Evolutionary conservation across 2,888 invertebrate species (phyloP), one percentile per base, ranked within the genome.

Genomic region (Autographa pulchrina): DNA sequence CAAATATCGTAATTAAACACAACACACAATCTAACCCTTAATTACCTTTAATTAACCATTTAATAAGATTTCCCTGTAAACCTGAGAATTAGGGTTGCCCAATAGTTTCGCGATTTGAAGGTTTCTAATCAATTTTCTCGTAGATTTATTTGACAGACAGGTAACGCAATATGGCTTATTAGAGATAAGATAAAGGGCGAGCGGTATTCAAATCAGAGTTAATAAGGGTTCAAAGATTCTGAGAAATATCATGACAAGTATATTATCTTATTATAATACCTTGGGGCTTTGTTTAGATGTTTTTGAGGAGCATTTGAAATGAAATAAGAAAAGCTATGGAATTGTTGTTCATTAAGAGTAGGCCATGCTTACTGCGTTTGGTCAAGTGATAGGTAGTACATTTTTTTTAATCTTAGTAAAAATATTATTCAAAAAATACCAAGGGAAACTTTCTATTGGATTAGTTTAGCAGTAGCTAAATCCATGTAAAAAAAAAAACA

Each of bases 71-170:
- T 65, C 58, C 70, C 62, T 74, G 52, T 65, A 2, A 68, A 65
- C 43, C 66, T 68, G 62, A 35, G 69, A 72, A 80, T 80, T 74
- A 71, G 62, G 16, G 67, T 71, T 58, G 16, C 43, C 18, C 58
- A 80, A 74, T 68, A 70, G 76, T 82, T 79, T 60, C n/a, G 66
- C 0, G 9, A n/a, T 76, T 14, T 7, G 38, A 70, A 71, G 81
- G 84, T 48, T 78, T 74, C 74, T 72, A 62, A 80, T 60, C 20
- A 63, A 65, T 56, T 64, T 61, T 4, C 18, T 31, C 32, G 25
- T 56, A 18, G 16, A 70, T 67, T 79, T 59, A 7, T 13, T 8
- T 41, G 25, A 59, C 64, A 60, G 66, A 25, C 52, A 48, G n/a
- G 0, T 2, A 18, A n/a, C 9, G 25, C 11, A 31, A 41, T 69